Percentiles rank a stretch among this genome's conserved stretches.
Conservation (phyloP, 2,888 invertebrate species). For the Pterostichus madidus region DNA sequence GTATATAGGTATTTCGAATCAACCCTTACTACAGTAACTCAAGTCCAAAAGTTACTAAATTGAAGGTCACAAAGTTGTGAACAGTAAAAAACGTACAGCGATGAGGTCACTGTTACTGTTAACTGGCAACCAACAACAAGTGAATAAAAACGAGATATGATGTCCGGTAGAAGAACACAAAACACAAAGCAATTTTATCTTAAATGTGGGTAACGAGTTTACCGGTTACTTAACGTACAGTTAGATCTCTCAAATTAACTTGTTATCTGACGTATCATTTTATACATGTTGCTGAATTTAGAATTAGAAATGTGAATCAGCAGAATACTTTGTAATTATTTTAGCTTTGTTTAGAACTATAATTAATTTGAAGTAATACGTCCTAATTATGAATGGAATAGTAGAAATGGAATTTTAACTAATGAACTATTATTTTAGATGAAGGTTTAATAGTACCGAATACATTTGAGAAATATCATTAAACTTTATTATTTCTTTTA, state of each 20-base stretch:
- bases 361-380: neutral
- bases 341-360: neutral
- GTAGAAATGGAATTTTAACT: no score
- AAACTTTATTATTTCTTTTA: no score
- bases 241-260: neutral
- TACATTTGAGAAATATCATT: no score
- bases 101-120: no score
- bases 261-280: neutral
- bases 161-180: constrained; percentile 16
- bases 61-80: no score
- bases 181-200: constrained; percentile 15
- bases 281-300: constrained; percentile 2
- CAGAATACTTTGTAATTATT: neutral
- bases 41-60: no score
- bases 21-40: no score
- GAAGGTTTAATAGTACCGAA: no score
- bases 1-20: no score
- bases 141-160: constrained; percentile 25
- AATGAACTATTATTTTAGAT: no score
- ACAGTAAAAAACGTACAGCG: no score
- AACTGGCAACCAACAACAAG: no score
- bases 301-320: neutral
- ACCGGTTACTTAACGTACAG: neutral
- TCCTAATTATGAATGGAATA: neutral
- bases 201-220: constrained; percentile 30